A percentile compares a stretch with the other conserved stretches of the same genome.
These are phyloP conservation scores for Cotesia chilonis DNA, from an alignment of 1,140 invertebrate species.

Conservation along the genomic window DNA sequence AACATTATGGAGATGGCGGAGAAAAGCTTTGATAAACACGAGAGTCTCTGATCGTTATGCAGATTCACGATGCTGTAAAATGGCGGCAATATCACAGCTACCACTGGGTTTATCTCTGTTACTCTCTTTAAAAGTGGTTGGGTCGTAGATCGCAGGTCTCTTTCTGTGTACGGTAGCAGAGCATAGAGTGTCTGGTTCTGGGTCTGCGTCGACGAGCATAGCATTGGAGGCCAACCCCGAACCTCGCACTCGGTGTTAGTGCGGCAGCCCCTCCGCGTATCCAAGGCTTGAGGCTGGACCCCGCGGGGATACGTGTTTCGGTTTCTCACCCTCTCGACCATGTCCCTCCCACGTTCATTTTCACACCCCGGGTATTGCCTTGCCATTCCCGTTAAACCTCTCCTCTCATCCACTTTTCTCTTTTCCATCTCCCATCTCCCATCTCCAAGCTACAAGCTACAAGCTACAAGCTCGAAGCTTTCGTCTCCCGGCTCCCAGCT, in stretches of 20 bases:
- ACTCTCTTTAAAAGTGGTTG: not conserved
- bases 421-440: not conserved
- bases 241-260: not conserved
- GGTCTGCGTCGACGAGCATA: not conserved
- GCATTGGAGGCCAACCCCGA: constrained; percentile 9
- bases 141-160: not conserved
- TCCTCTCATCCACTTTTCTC: not conserved
- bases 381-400: not conserved
- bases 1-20: constrained; percentile 67
- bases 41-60: constrained; percentile 67
- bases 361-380: constrained; percentile 55
- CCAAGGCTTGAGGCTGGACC: constrained; percentile 23
- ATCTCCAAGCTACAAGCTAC: too few species aligned
- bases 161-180: too few species aligned
- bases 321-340: constrained; percentile 42
- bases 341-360: constrained; percentile 57
- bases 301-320: constrained; percentile 41
- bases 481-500: not conserved
- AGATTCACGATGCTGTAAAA: constrained; percentile 64
- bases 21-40: constrained; percentile 68
- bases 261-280: constrained; percentile 13
- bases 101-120: too few species aligned
- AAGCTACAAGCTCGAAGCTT: too few species aligned
- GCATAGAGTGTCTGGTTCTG: too few species aligned
- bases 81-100: constrained; percentile 62